A percentile compares a stretch with the other conserved stretches of the same genome.
Evolutionary conservation across 2,113 vertebrate species (phyloP).

Genomic region (Sardina pilchardus): DNA sequence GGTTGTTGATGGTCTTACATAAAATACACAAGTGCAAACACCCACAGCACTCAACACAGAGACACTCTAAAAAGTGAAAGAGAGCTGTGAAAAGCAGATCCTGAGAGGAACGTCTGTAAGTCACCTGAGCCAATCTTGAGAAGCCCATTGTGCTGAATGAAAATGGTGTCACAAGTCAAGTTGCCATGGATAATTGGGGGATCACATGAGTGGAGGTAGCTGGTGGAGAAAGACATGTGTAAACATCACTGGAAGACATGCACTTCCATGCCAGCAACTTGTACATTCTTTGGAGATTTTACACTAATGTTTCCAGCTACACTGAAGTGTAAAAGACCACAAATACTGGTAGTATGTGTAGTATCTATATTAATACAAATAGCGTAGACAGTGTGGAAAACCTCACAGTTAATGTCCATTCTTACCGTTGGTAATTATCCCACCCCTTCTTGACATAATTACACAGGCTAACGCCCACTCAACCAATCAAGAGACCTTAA

Average conservation of each 20-base stretch:
- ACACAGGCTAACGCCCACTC: neutral
- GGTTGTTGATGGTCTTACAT: neutral
- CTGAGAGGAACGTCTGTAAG: neutral
- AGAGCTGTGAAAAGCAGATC: neutral
- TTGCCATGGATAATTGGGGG: slow-evolving; percentile 94
- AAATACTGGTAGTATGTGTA: too few relatives aligned
- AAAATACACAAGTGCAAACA: neutral
- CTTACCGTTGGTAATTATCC: neutral
- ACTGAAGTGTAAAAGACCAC: too few relatives aligned
- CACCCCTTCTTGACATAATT: too few relatives aligned
- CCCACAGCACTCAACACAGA: neutral
- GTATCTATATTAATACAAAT: neutral
- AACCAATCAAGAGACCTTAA: neutral
- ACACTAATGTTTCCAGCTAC: too few relatives aligned
- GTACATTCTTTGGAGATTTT: neutral
- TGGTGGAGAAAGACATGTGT: slow-evolving; percentile 53
- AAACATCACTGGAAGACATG: neutral
- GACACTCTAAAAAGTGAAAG: neutral
- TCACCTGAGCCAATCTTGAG: slow-evolving; percentile 94
- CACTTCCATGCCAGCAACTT: neutral
- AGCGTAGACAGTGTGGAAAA: neutral
- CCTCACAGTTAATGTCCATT: neutral
- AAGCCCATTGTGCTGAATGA: slow-evolving; percentile 96
- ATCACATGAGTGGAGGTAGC: slow-evolving; percentile 90
- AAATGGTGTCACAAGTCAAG: slow-evolving; percentile 93